Evolutionary conservation across 2,888 invertebrate species (phyloP).

Genomic region (Agelastica alni): DNA sequence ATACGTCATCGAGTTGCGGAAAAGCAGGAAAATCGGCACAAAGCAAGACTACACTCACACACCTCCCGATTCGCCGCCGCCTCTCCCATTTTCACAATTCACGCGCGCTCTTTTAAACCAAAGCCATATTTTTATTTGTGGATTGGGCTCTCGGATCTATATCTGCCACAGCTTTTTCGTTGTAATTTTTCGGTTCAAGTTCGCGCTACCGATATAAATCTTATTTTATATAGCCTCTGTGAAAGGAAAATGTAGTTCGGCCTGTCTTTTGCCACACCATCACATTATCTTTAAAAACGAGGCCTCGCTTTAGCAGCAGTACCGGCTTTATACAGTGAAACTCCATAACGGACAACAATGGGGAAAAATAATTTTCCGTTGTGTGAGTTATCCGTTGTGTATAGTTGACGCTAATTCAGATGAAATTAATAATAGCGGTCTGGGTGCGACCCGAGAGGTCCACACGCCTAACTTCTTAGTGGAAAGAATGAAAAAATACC

Average conservation of each 20-base stretch:
- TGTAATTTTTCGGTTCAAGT: conserved; percentile 52
- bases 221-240: conserved; percentile 46
- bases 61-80: conserved; percentile 19
- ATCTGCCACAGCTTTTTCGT: conserved; percentile 49
- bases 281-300: conserved; percentile 26
- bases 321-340: conserved; percentile 1
- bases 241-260: conserved; percentile 31
- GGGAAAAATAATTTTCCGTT: too few species aligned
- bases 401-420: too few species aligned
- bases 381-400: too few species aligned
- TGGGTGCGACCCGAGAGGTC: too few species aligned
- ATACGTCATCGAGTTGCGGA: conserved; percentile 23
- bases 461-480: too few species aligned
- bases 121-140: conserved; percentile 51
- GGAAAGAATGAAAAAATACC: too few species aligned
- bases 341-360: too few species aligned
- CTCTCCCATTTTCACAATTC: conserved; percentile 31
- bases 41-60: conserved; percentile 24
- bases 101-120: conserved; percentile 44
- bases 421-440: too few species aligned
- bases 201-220: conserved; percentile 49
- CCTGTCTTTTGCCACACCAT: conserved; percentile 30
- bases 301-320: not conserved
- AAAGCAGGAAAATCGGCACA: conserved; percentile 22
- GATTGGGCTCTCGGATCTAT: conserved; percentile 49